Evolutionary conservation across 2,888 invertebrate genomes (phyloP).

Genomic region (Barypeithes pellucidus): DNA sequence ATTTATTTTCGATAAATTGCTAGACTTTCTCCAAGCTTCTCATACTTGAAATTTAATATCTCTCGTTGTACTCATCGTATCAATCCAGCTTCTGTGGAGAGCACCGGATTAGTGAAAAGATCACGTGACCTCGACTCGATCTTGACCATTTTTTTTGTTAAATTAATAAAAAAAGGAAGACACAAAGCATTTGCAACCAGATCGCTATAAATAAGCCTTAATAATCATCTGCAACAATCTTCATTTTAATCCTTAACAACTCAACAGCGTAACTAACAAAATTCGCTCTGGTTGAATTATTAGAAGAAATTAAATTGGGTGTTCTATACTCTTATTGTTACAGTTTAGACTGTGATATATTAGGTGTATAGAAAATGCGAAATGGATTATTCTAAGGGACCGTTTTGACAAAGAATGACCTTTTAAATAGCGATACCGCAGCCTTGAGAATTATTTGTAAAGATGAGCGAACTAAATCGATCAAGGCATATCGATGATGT

Average conservation of each 20-base stretch:
- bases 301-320: slow-evolving; percentile 38
- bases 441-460: not conserved
- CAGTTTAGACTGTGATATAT: slow-evolving; percentile 4
- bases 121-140: no score
- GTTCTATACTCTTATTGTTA: slow-evolving; percentile 19
- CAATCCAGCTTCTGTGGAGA: no score
- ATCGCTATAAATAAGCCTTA: not conserved
- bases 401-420: slow-evolving; percentile 16
- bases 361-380: no score
- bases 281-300: slow-evolving; percentile 39
- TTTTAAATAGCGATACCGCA: slow-evolving; percentile 2
- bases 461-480: slow-evolving; percentile 10
- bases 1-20: no score
- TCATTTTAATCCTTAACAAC: slow-evolving; percentile 34
- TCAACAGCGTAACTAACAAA: slow-evolving; percentile 35
- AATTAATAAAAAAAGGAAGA: no score
- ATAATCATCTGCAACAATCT: slow-evolving; percentile 20
- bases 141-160: no score
- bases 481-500: not conserved
- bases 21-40: no score
- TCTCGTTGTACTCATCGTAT: no score
- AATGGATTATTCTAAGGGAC: not conserved
- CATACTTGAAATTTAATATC: no score
- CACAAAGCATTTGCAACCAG: no score
- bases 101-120: no score